Evolutionary conservation across 2,797 vertebrate genomes (phyloP).

Genomic region (Epinephelus coioides): DNA sequence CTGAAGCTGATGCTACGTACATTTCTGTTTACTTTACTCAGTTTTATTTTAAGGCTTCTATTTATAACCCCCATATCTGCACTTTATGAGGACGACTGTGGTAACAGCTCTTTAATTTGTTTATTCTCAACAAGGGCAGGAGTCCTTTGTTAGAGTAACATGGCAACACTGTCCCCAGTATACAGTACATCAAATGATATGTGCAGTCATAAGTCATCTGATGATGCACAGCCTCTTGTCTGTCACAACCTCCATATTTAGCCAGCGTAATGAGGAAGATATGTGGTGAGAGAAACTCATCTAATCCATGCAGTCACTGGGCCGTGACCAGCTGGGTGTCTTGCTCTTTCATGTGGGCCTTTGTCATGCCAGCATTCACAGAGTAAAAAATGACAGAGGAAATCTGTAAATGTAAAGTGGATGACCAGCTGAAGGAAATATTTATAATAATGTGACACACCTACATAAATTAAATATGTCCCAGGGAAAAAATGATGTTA

Average conservation of each 20-base stretch:
- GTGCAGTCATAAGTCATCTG: slow-evolving; percentile 35
- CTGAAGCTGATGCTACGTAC: neutral
- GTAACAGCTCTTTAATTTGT: slow-evolving; percentile 6
- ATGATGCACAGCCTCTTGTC: slow-evolving; percentile 27
- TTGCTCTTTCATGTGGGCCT: slow-evolving; percentile 46
- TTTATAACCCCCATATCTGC: slow-evolving; percentile 17
- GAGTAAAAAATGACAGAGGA: slow-evolving; percentile 11
- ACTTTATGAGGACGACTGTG: neutral
- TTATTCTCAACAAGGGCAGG: slow-evolving; percentile 23
- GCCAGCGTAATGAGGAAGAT: slow-evolving; percentile 52
- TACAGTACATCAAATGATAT: slow-evolving; percentile 28
- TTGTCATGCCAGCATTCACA: slow-evolving; percentile 16
- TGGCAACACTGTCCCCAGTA: slow-evolving; percentile 12
- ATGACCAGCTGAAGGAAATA: slow-evolving; percentile 19
- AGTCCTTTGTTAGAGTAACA: slow-evolving; percentile 21
- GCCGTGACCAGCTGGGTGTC: slow-evolving; percentile 23
- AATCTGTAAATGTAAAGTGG: slow-evolving; percentile 28
- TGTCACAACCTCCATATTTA: slow-evolving; percentile 61
- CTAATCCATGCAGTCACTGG: slow-evolving; percentile 34
- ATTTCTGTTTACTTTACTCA: slow-evolving; percentile 11
- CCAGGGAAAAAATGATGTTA: neutral
- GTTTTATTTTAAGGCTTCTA: slow-evolving; percentile 6
- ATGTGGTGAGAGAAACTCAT: slow-evolving; percentile 51
- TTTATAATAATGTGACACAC: slow-evolving; percentile 30
- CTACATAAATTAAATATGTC: neutral